These are phyloP conservation scores for Colaptes auratus DNA, from an alignment of 2,113 vertebrate species.

Conservation along the genomic window DNA sequence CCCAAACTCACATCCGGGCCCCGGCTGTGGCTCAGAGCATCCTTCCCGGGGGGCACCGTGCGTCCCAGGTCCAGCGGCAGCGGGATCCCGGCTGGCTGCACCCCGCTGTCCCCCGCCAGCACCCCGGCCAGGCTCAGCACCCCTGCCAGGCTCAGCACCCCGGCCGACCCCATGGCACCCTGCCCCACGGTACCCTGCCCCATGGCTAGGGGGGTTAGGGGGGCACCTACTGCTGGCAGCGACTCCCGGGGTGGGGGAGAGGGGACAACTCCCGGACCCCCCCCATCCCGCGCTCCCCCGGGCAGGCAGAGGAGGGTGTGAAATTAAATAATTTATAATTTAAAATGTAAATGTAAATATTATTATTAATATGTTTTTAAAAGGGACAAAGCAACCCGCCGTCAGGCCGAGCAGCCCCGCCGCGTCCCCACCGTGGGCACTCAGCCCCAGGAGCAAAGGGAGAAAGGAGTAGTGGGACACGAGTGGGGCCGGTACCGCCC, in stretches of 20 bases:
- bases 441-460: neutral
- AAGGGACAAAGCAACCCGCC: neutral
- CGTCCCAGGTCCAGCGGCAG: neutral
- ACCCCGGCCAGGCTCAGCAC: neutral
- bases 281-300: neutral
- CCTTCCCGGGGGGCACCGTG: neutral
- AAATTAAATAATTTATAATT: neutral
- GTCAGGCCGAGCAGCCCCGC: neutral
- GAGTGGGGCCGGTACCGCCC: neutral
- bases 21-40: neutral
- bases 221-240: neutral
- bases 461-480: neutral
- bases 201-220: neutral
- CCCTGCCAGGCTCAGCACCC: neutral
- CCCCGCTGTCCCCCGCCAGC: neutral
- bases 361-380: neutral
- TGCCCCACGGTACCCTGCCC: neutral
- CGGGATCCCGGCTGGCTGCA: neutral
- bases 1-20: conserved; percentile 8
- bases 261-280: neutral
- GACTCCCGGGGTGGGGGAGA: neutral
- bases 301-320: neutral
- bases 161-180: neutral
- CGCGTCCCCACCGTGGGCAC: neutral
- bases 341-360: neutral